Percentiles rank a stretch among this genome's conserved stretches.
These are phyloP conservation scores for Macroramphosus scolopax DNA, from an alignment of 2,797 vertebrate species.

Conservation along the genomic window DNA sequence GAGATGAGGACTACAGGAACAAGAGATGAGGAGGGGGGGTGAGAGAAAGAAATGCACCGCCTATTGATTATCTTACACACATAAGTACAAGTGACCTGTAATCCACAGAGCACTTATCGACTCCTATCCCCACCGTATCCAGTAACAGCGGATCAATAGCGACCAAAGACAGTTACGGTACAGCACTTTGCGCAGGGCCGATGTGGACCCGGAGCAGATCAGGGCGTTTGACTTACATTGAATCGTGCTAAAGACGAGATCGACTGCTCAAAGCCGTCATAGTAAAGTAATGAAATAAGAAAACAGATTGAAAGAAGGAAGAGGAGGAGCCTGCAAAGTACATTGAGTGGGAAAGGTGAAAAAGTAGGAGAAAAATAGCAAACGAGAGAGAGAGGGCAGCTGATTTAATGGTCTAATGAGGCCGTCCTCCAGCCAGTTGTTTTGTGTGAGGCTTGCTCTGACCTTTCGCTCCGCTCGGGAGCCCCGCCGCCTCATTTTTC, in stretches of 20 bases:
- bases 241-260: constrained; percentile 32
- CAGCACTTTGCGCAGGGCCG: constrained; percentile 58
- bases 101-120: constrained; percentile 85
- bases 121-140: constrained; percentile 80
- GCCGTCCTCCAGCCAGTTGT: constrained; percentile 95
- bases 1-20: constrained; percentile 47
- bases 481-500: constrained; percentile 97
- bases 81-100: constrained; percentile 84
- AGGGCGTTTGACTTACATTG: constrained; percentile 34
- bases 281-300: constrained; percentile 38
- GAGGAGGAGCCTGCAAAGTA: constrained; percentile 56
- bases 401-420: constrained; percentile 94
- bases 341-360: constrained; percentile 46
- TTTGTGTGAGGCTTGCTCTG: constrained; percentile 93
- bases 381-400: constrained; percentile 65
- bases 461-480: constrained; percentile 94
- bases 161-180: constrained; percentile 77
- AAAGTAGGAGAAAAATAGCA: constrained; percentile 38
- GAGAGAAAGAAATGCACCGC: constrained; percentile 78
- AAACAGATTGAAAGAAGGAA: constrained; percentile 37
- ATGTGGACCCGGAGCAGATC: constrained; percentile 46
- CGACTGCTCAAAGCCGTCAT: constrained; percentile 8
- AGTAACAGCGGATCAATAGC: constrained; percentile 80
- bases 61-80: constrained; percentile 86
- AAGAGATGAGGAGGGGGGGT: constrained; percentile 31